Base-by-base conservation (phyloP, 2,888 invertebrate genomes). In the Melikaiella ostensackeni region DNA sequence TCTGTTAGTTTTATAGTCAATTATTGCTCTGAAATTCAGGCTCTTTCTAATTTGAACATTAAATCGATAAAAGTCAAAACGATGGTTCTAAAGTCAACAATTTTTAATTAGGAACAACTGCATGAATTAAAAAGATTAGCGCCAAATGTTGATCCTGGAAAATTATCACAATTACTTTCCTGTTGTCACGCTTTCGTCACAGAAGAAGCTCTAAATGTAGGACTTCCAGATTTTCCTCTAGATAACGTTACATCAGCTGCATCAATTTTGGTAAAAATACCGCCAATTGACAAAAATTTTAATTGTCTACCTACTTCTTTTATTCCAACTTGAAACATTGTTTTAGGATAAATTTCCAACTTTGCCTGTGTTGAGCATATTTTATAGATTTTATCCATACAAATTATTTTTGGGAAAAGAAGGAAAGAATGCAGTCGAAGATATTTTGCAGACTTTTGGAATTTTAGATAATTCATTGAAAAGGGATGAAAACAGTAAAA, bases 221-320 rank as follows among this genome's bases (percentile, higher is more conserved):
- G 95, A 76, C 92, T 99, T 77, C 98, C 98, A 0, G 97, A 98
- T 92, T 98, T 98, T 90, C 98, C 99, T 0, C 90, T 98, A 1
- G 97, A 98, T 87, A 97, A 95, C 91, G 91, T 98, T 73, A 91
- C 92, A 0, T 90, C 93, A 7, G 94, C 95, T 42, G 95, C 95
- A 5, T 91, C 92, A 80, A 94, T 97, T 80, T 87, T 97, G 94
- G 97, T 94, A 87, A 77, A 78, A 75, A 70, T 33, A 61, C 50
- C 33, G 19, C 16, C 19, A 33, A 27, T 73, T 82, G 5, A 8
- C 19, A n/a, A 19, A 6, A 82, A 84, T 81, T 74, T 75, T 19
- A 66, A 16, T 33, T 11, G 19, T 38, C 27, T 24, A n/a, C 27
- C 63, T 35, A 63, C 19, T 57, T 78, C 30, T 77, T 77, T 42